A percentile compares a stretch with the other conserved stretches of the same genome.
Conservation (phyloP, 2,113 vertebrate species). For the sheep (Ovis aries) region ARS-UI_Ramb_v3.0 NC_056054.1:21762001-21762500, state of each 20-base stretch:
- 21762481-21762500: neutral
- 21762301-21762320: neutral
- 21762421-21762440: neutral
- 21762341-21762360: neutral
- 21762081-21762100: neutral
- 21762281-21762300: neutral
- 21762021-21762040: neutral
- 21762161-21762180: neutral
- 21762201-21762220: neutral
- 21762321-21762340: neutral
- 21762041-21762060: neutral
- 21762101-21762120: neutral
- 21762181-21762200: neutral
- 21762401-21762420: neutral
- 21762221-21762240: conserved; percentile 14
- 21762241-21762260: neutral
- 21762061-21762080: neutral
- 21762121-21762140: neutral
- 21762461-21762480: neutral
- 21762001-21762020: conserved; percentile 18
- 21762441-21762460: neutral
- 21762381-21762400: neutral
- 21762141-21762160: neutral
- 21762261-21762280: neutral
- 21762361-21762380: neutral